Percentiles rank a stretch among this genome's conserved stretches.
Conservation (phyloP, 2,797 vertebrate species). For the Rhincodon typus region DNA sequence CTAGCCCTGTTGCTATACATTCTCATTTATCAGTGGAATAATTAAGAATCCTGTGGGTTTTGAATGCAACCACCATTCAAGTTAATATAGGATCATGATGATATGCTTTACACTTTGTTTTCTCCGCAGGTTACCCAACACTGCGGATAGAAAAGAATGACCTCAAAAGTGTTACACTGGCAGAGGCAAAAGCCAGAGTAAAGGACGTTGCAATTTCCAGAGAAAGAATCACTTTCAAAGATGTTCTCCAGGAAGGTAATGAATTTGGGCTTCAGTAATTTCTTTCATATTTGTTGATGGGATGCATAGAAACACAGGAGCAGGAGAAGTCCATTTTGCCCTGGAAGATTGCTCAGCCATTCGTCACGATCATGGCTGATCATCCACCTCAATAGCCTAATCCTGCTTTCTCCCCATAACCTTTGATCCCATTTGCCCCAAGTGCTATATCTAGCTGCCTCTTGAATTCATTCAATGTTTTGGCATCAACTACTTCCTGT, state of each 20-base stretch:
- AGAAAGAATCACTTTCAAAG: slow-evolving; percentile 86
- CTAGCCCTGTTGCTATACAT: not conserved
- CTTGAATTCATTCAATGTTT: too few species aligned
- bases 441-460: too few species aligned
- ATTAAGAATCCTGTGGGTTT: not conserved
- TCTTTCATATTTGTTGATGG: too few species aligned
- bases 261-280: not conserved
- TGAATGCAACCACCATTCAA: not conserved
- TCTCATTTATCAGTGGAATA: not conserved
- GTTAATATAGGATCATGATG: slow-evolving; percentile 57
- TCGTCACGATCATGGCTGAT: too few species aligned
- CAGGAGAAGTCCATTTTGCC: too few species aligned
- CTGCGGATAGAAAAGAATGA: slow-evolving; percentile 98
- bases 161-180: slow-evolving; percentile 86
- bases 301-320: too few species aligned
- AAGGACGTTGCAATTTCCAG: slow-evolving; percentile 96
- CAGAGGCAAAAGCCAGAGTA: slow-evolving; percentile 94
- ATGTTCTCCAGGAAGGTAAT: slow-evolving; percentile 95
- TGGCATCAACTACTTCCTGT: too few species aligned
- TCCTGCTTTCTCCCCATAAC: too few species aligned
- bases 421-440: too few species aligned
- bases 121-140: slow-evolving; percentile 85
- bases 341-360: too few species aligned
- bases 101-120: slow-evolving; percentile 63
- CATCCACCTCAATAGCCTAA: too few species aligned